These are phyloP conservation scores for Esperia sulphurella DNA, from an alignment of 2,888 invertebrate species.

Conservation along the genomic window DNA sequence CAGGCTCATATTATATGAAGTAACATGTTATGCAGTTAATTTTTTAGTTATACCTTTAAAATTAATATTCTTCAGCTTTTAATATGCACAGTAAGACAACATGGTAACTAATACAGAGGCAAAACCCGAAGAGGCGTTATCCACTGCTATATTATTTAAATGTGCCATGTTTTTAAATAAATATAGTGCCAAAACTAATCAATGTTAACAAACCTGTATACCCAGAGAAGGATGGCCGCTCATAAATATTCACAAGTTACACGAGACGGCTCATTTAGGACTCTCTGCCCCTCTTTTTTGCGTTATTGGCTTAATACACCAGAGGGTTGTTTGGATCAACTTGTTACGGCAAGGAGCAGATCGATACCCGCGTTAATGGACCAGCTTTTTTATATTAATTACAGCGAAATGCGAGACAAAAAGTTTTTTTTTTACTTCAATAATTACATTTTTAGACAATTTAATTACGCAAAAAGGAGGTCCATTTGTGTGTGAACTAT, in stretches of 20 bases:
- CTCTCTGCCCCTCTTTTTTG: conserved; percentile 68
- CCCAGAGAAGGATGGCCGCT: conserved; percentile 49
- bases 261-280: conserved; percentile 71
- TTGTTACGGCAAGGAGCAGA: conserved; percentile 43
- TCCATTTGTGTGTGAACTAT: no score
- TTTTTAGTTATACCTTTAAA: no score
- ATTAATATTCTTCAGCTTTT: no score
- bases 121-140: no score
- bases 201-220: conserved; percentile 45
- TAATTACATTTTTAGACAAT: no score
- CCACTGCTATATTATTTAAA: no score
- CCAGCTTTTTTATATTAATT: conserved; percentile 67
- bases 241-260: conserved; percentile 76
- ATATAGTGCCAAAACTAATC: conserved; percentile 32
- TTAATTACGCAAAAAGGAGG: no score
- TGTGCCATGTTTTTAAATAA: conserved; percentile 2
- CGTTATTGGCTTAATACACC: conserved; percentile 72
- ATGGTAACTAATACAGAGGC: neutral
- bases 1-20: no score
- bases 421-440: conserved; percentile 17
- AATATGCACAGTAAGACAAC: no score
- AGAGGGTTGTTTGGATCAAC: conserved; percentile 67
- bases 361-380: conserved; percentile 68
- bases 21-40: no score
- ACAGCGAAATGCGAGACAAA: conserved; percentile 33